phyloP scores from a whole-genome alignment of 2,113 vertebrate genomes.

The Balaenoptera acutorostrata region DNA sequence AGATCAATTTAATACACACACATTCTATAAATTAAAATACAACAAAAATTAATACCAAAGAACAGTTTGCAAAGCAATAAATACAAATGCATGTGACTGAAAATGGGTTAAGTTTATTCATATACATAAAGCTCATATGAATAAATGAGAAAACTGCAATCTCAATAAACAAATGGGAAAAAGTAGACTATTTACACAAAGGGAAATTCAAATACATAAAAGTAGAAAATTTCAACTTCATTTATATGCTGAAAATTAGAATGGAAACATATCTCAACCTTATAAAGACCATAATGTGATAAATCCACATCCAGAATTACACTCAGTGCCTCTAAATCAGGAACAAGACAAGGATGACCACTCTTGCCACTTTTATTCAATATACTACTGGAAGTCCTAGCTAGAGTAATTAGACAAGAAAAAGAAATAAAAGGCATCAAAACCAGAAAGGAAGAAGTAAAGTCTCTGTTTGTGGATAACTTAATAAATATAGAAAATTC shows the following conservation, averaged over 20 bases:
- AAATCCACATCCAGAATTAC: background rate
- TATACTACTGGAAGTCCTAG: background rate
- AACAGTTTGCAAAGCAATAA: background rate
- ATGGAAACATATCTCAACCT: background rate
- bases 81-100: background rate
- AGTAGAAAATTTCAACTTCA: background rate
- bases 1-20: background rate
- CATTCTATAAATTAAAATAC: background rate
- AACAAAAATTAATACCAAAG: background rate
- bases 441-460: too few species aligned
- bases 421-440: too few species aligned
- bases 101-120: background rate
- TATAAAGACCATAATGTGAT: background rate
- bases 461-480: too few species aligned
- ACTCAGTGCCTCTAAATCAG: background rate
- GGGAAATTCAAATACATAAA: background rate
- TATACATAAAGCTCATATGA: background rate
- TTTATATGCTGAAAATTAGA: background rate
- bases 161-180: background rate
- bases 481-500: too few species aligned
- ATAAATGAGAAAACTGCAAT: background rate
- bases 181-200: background rate
- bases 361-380: too few species aligned
- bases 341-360: background rate
- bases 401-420: too few species aligned